These are phyloP conservation scores for Dasyurus viverrinus DNA, from an alignment of 2,113 vertebrate genomes.

Conservation along the genomic window DNA sequence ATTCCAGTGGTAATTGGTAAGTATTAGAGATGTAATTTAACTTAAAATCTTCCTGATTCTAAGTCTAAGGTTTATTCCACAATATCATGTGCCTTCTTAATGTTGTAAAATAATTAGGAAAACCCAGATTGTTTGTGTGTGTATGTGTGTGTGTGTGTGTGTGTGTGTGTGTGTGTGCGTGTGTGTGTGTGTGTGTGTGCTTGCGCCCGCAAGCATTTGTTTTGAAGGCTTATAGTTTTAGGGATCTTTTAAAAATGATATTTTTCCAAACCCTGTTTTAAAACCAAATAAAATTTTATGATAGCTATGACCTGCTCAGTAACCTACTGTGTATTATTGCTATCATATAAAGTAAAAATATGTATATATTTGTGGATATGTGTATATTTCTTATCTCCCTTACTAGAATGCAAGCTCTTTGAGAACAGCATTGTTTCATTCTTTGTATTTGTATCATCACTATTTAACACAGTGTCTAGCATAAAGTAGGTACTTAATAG, in stretches of 20 bases:
- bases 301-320: neutral
- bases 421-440: neutral
- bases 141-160: too few relatives aligned
- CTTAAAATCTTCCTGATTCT: too few relatives aligned
- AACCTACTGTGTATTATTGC: too few relatives aligned
- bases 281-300: neutral
- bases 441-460: neutral
- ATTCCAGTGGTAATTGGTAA: too few relatives aligned
- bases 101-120: neutral
- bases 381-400: neutral
- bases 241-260: neutral
- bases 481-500: too few relatives aligned
- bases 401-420: neutral
- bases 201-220: neutral
- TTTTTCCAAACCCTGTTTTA: neutral
- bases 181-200: neutral
- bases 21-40: too few relatives aligned
- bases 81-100: too few relatives aligned
- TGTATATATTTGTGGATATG: neutral
- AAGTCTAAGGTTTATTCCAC: too few relatives aligned
- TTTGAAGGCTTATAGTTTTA: neutral
- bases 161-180: neutral
- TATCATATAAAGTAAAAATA: neutral
- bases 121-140: neutral
- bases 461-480: neutral